phyloP scores from a whole-genome alignment of 2,888 invertebrate genomes.

The Microchrysa polita region DNA sequence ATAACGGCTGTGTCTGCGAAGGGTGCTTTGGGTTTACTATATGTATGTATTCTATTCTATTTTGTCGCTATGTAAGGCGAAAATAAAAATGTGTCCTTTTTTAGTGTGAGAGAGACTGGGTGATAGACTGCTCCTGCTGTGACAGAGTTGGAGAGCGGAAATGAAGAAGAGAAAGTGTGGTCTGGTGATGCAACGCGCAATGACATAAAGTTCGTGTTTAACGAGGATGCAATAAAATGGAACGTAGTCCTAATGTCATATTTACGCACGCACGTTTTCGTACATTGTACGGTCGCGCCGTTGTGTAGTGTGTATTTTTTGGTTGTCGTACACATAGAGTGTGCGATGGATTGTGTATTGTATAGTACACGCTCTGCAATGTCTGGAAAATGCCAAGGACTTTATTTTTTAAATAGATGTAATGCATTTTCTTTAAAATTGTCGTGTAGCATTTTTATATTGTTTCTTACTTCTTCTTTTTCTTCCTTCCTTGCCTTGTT shows the following conservation, averaged over 20 bases:
- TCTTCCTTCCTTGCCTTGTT: too few species aligned
- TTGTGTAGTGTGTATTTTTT: too few species aligned
- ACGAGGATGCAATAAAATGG: conserved; percentile 28
- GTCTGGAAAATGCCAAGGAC: conserved; percentile 10
- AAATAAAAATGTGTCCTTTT: not conserved
- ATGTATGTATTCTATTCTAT: not conserved
- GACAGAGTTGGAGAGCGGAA: conserved; percentile 3
- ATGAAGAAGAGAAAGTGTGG: conserved; percentile 20
- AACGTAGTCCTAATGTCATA: conserved; percentile 30
- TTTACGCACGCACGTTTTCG: conserved; percentile 33
- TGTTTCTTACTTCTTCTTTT: too few species aligned
- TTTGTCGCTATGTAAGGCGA: not conserved
- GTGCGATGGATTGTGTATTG: not conserved
- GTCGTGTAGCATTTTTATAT: too few species aligned
- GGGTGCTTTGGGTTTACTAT: not conserved
- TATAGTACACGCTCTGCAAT: conserved; percentile 24
- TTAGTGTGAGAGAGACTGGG: not conserved
- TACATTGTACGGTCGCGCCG: not conserved
- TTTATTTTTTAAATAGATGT: not conserved
- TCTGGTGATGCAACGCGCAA: conserved; percentile 26
- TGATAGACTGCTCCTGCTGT: too few species aligned
- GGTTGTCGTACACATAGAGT: too few species aligned
- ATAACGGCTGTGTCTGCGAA: not conserved
- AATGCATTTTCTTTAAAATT: too few species aligned
- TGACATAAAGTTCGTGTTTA: conserved; percentile 3